Evolutionary conservation across 2,797 vertebrate species (phyloP), one percentile per base, ranked within the genome.

Genomic region (Danio aesculapii): DNA sequence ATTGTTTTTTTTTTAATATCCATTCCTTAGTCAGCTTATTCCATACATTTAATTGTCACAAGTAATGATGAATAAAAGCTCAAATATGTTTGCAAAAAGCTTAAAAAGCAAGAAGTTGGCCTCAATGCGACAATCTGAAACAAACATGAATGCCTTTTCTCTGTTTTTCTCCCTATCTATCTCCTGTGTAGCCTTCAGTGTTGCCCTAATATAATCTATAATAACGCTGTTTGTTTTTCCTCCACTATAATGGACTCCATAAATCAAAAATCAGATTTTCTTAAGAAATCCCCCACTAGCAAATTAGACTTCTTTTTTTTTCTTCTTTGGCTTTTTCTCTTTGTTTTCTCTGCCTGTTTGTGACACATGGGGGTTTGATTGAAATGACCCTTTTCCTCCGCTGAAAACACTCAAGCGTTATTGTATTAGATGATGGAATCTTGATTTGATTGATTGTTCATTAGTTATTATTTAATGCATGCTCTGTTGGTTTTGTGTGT

Each of bases 191-290:
- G 77, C 81, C 76, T 80, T 82, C 79, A 62, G 79, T 82, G 58
- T 52, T 67, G 83, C 53, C 83, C 79, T 85, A 79, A 86, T 84
- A 85, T 85, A 75, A 75, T 69, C 77, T 71, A 67, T 80, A 83
- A 83, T 80, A 83, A 70, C 81, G 16, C 81, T 84, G 82, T 86
- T 88, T 88, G 86, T 86, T 84, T 83, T 84, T 69, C 84, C 85
- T 85, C 79, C 70, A 81, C 82, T 59, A 49, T 88, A 88, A 88
- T 88, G 79, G 81, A 81, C 17, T 68, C 83, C 53, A 86, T 88
- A 88, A 85, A 86, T 88, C 85, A 88, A 59, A 82, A 62, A 79
- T 76, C 30, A 6, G 62, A 81, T 61, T 76, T 64, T 81, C 83
- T 81, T 57, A 78, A 71, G 72, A 81, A 79, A 55, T 76, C 62